phyloP scores from a whole-genome alignment of 1,140 invertebrate genomes.

The Drosophila neocordata region DNA sequence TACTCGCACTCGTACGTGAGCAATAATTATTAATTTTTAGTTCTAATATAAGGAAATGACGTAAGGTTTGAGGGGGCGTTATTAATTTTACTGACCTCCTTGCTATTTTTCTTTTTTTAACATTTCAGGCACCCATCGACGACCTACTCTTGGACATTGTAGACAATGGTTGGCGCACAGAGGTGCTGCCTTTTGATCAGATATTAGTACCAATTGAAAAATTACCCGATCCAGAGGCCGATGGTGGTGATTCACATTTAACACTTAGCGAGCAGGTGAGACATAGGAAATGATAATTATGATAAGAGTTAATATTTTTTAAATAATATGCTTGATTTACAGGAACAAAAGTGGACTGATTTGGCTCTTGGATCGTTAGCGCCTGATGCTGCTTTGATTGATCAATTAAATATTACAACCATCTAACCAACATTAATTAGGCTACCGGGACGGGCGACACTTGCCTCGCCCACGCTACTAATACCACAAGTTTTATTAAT shows the following conservation, averaged over 20 bases:
- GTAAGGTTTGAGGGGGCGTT: constrained; percentile 55
- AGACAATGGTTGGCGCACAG: constrained; percentile 94
- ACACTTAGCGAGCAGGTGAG: constrained; percentile 92
- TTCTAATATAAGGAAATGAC: constrained; percentile 41
- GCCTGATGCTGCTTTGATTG: constrained; percentile 75
- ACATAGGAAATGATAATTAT: constrained; percentile 4
- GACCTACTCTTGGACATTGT: constrained; percentile 94
- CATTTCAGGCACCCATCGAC: constrained; percentile 84
- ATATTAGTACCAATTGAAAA: constrained; percentile 94
- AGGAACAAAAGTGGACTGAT: constrained; percentile 93
- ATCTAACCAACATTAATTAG: constrained; percentile 68
- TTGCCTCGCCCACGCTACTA: constrained; percentile 50
- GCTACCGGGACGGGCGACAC: constrained; percentile 36
- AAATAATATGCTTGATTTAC: neutral
- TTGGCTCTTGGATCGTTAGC: constrained; percentile 87
- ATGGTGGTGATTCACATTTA: constrained; percentile 94
- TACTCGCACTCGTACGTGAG: constrained; percentile 20
- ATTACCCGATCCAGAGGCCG: constrained; percentile 96
- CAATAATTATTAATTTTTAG: constrained; percentile 43
- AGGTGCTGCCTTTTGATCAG: constrained; percentile 94
- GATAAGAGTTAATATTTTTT: neutral
- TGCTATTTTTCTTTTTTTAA: neutral
- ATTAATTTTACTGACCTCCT: neutral
- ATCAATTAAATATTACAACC: constrained; percentile 77
- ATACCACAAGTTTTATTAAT: constrained; percentile 34